Evolutionary conservation across 2,888 invertebrate genomes (phyloP).

Genomic region (Calameuta filiformis): DNA sequence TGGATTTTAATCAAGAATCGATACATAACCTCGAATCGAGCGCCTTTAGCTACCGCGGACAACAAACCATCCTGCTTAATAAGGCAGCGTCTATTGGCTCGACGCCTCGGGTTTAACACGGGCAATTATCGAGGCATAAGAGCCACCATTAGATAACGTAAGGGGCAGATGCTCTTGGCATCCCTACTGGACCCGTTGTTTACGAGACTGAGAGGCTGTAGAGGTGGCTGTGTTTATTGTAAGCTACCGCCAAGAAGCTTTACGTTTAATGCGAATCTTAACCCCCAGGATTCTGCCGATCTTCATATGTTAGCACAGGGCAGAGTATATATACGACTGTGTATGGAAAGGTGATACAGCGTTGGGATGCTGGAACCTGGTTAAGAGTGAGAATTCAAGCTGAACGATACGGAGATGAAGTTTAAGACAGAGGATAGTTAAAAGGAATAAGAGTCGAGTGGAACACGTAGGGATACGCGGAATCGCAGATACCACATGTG

Average conservation of each 20-base stretch:
- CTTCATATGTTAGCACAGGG: not conserved
- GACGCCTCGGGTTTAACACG: constrained; percentile 40
- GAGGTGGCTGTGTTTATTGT: constrained; percentile 10
- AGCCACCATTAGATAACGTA: constrained; percentile 64
- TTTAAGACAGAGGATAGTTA: not conserved
- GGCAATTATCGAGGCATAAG: constrained; percentile 61
- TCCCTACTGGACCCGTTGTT: constrained; percentile 33
- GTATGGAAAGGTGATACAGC: not conserved
- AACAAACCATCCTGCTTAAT: constrained; percentile 52
- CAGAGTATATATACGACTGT: not conserved
- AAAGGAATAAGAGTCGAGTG: not conserved
- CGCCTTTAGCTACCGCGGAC: constrained; percentile 48
- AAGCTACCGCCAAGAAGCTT: constrained; percentile 22
- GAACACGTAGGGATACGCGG: not conserved
- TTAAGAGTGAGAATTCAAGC: not conserved
- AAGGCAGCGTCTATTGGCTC: constrained; percentile 54
- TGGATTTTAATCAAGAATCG: constrained; percentile 61
- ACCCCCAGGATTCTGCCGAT: not conserved
- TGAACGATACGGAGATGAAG: not conserved
- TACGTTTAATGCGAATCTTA: constrained; percentile 4
- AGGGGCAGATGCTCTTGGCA: constrained; percentile 54
- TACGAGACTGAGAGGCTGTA: constrained; percentile 34
- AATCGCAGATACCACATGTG: not conserved
- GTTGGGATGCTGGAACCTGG: not conserved
- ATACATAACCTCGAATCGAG: constrained; percentile 56